Evolutionary conservation across 2,113 vertebrate genomes (phyloP), one percentile per base, ranked within the genome.

Genomic region (Varanus komodoensis): DNA sequence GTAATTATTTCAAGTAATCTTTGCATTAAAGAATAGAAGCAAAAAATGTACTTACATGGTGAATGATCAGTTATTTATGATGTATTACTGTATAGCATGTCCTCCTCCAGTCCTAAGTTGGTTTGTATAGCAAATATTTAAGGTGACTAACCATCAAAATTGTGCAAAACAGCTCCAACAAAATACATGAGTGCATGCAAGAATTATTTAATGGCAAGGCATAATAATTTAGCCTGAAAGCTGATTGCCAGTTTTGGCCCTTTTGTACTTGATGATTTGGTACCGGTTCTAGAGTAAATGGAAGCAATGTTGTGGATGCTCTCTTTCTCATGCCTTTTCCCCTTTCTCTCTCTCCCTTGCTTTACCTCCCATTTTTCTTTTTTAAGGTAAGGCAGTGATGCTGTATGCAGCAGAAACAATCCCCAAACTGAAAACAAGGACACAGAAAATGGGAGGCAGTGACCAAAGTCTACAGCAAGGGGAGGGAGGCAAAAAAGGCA

Each of bases 371-470:
- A 44, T 44, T 44, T 44, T 44, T 44, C 88, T 69, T 89, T 68
- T 93, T 86, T 8, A 96, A 99, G 99, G 98, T 90, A 99, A 98
- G 90, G 98, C 98, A 3, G 97, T 99, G 93, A 99, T 99, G 99
- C 94, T 99, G 4, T 99, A 99, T 29, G 98, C 97, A 17, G 98
- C 99, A 1, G 99, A 99, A 97, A 99, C 98, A 97, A 99, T 99
- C 89, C 99, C 99, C 11, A 99, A 99, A 94, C 97, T 99, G 69
- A 99, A 99, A 97, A 99, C 98, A 83, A 97, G 99, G 75, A 98
- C 98, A 9, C 98, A 99, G 85, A 99, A 99, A 97, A 97, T 98
- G 79, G 98, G 98, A 91, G 97, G 98, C 85, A 97, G 96, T 0
- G 99, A 99, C 82, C 96, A 97, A 89, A 98, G 95, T 87, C 95